Evolutionary conservation across 1,140 invertebrate genomes (phyloP), one percentile per base, ranked within the genome.

Genomic region (Pollicipes pollicipes): DNA sequence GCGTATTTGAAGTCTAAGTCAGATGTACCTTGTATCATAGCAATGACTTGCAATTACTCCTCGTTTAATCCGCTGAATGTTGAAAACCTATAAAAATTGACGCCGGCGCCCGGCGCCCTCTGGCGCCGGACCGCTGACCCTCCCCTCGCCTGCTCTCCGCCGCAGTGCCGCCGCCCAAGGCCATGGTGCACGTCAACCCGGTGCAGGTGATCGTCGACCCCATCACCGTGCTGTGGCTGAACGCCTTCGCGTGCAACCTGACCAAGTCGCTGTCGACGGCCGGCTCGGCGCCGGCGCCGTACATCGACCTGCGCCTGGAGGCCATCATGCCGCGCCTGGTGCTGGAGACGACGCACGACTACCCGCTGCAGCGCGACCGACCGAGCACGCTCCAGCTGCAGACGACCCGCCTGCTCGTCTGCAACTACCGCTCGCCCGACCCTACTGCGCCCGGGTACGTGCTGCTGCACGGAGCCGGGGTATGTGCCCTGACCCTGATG

Each of bases 141-240:
- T 71, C 66, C 68, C 31, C n/a, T 10, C 35, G 35, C 32, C 3
- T 35, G 24, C n/a, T 68, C 21, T 73, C 66, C 30, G 83, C 83
- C 71, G 3, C 78, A 83, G 93, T 96, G 70, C 95, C 95, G 28
- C 86, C 91, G 68, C 90, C 93, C 37, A 96, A 96, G 79, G 85
- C 96, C 76, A 97, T 91, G 80, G 85, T 91, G 8, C 88, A 95
- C 77, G 77, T 96, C 24, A 94, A 93, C 81, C 95, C 94, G 0
- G 82, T 97, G 64, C 86, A 90, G 77, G 79, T 97, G 35, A 86
- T 86, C 73, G 87, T 97, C 74, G 94, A 97, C 79, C 82, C 88
- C 68, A 83, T 87, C 70, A 95, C 91, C 31, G 83, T 92, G 73
- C 80, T 97, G 29, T 98, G 95, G 95, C 84, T 95, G 32, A 94